Conservation (phyloP, 2,888 invertebrate genomes). For the Herminia tarsipennalis region DNA sequence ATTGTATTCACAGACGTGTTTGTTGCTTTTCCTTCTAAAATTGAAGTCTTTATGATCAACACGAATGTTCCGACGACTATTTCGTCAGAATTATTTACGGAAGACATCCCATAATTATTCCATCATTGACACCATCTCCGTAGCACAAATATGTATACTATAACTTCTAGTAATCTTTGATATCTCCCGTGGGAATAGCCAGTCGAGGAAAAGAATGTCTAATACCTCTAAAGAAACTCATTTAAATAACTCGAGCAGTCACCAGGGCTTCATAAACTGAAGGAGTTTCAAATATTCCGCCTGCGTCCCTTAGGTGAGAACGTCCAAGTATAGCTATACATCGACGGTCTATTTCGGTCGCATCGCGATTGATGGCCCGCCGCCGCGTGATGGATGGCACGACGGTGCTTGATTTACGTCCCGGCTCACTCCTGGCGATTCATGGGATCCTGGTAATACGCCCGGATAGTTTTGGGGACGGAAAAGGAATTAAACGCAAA, state of each 20-base stretch:
- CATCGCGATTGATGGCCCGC: slow-evolving; percentile 72
- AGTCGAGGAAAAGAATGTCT: slow-evolving; percentile 14
- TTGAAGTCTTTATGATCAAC: not conserved
- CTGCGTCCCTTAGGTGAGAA: slow-evolving; percentile 55
- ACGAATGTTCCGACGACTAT: not conserved
- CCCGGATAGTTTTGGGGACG: slow-evolving; percentile 32
- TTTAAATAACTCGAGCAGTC: slow-evolving; percentile 40
- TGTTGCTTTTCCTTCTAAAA: not conserved
- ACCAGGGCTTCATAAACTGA: slow-evolving; percentile 41
- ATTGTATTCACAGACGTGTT: too few relatives aligned
- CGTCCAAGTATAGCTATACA: slow-evolving; percentile 58
- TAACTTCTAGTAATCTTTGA: not conserved
- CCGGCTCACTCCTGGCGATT: slow-evolving; percentile 62
- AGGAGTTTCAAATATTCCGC: slow-evolving; percentile 35
- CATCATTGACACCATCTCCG: not conserved
- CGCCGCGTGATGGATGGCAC: slow-evolving; percentile 76
- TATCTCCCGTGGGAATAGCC: slow-evolving; percentile 6
- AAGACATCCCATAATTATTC: slow-evolving; percentile 1
- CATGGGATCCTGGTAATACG: slow-evolving; percentile 69
- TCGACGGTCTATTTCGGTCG: slow-evolving; percentile 72
- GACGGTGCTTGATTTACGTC: slow-evolving; percentile 76
- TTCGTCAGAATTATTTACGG: not conserved
- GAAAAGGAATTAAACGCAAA: slow-evolving; percentile 46
- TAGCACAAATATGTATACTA: not conserved
- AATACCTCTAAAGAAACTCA: slow-evolving; percentile 29